Base-by-base conservation (phyloP, 2,113 vertebrate species). In the Cromileptes altivelis region DNA sequence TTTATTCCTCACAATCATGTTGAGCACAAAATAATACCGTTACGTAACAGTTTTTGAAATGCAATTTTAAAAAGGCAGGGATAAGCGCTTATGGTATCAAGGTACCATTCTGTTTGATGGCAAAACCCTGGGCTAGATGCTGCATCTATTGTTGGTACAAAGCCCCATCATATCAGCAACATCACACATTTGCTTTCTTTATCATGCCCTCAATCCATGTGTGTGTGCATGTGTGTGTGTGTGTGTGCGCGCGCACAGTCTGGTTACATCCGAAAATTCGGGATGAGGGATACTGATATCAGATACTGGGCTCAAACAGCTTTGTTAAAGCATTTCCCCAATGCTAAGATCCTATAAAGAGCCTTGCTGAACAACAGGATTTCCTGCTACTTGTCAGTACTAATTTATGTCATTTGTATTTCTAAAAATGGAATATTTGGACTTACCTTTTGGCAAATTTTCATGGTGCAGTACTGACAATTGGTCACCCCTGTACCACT, bases 11-110 rank as follows among this genome's bases (percentile, higher is more conserved):
- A 76, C 60, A 80, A 81, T 89, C 61, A 79, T 78, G 72, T 89
- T 84, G 72, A 87, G 75, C 80, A 88, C 74, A 85, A 87, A 82
- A 86, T 82, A 90, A 91, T 74, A 70, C 56, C 47, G 33, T 81
- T 89, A 81, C 62, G 65, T 81, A 53, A 63, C 56, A 47, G 19
- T 58, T 57, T 78, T 74, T 75, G 65, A 76, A 86, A 74, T 84
- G 70, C 37, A 75, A 68, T 82, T 80, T 73, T 14, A 45, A 90
- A 87, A 71, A 65, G 57, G 79, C 21, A 25, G 63, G 64, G 50
- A 63, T 84, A 60, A 88, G 55, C 55, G 33, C 62, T 77, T 55
- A 60, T 15, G 19, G 18, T 56, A 70, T 76, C 37, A 73, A 57
- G 6, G 60, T 86, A 61, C 50, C 52, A 14, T 71, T 86, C 30